Evolutionary conservation across 2,113 vertebrate genomes (phyloP).

Genomic region (Rhadina sibilatrix): DNA sequence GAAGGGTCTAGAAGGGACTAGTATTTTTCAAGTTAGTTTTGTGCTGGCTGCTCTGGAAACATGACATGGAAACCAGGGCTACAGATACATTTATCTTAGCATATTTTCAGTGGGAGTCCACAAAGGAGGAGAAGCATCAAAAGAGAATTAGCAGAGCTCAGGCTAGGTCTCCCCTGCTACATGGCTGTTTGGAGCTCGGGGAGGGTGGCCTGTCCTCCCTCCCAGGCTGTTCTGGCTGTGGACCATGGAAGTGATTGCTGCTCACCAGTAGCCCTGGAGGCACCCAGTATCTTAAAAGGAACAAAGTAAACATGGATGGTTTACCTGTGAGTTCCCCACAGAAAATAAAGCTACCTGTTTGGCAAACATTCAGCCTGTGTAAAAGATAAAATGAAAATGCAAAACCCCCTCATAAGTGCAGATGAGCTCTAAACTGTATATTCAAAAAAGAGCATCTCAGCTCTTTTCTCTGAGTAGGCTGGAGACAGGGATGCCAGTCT

Average conservation of each 20-base stretch:
- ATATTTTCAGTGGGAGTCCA: neutral
- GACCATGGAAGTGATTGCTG: neutral
- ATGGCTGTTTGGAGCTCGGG: accelerated
- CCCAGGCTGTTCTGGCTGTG: neutral
- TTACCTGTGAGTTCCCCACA: neutral
- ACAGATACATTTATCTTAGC: accelerated
- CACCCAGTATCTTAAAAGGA: neutral
- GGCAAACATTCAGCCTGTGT: neutral
- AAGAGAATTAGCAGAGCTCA: neutral
- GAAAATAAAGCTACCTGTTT: neutral
- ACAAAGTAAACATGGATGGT: neutral
- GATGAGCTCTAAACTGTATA: neutral
- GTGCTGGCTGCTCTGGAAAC: accelerated
- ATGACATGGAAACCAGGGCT: accelerated
- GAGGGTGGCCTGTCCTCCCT: neutral
- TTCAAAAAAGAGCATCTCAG: neutral
- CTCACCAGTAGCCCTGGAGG: neutral
- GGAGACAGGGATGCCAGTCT: neutral
- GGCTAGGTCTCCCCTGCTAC: neutral
- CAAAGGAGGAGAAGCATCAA: accelerated
- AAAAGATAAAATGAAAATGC: neutral
- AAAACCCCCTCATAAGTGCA: neutral
- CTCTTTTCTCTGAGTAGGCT: neutral
- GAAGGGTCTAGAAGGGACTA: neutral
- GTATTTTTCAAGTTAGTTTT: neutral